Conservation (phyloP, 1,140 invertebrate species). For the Trichonephila clavata region DNA sequence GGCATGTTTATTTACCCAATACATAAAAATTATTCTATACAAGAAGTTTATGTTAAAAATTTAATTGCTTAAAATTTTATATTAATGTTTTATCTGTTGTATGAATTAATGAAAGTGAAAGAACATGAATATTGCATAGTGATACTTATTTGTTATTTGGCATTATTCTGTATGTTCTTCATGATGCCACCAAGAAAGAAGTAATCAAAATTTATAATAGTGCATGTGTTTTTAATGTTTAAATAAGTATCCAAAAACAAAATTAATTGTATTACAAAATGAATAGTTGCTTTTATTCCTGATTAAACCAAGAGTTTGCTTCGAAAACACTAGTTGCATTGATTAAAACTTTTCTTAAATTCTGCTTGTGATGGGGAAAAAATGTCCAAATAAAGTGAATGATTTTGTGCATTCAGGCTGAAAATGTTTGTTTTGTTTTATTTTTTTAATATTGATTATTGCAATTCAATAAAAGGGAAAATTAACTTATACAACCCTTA, state of each 20-base stretch:
- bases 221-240: neutral
- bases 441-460: too few relatives aligned
- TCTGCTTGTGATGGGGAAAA: neutral
- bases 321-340: neutral
- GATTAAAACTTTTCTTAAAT: neutral
- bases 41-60: neutral
- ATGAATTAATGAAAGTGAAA: neutral
- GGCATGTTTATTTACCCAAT: neutral
- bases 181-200: neutral
- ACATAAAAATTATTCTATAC: neutral
- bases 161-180: neutral
- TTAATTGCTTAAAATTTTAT: neutral
- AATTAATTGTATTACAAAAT: neutral
- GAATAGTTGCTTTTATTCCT: neutral
- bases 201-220: conserved; percentile 7
- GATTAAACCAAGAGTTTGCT: neutral
- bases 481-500: too few relatives aligned
- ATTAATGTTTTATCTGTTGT: neutral
- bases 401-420: neutral
- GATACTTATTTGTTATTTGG: neutral
- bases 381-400: neutral
- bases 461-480: too few relatives aligned
- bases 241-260: neutral
- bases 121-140: neutral
- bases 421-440: neutral